Percentiles rank a stretch among this genome's conserved stretches.
phyloP scores from a whole-genome alignment of 2,888 invertebrate genomes.

The Caenorhabditis sp. region DNA sequence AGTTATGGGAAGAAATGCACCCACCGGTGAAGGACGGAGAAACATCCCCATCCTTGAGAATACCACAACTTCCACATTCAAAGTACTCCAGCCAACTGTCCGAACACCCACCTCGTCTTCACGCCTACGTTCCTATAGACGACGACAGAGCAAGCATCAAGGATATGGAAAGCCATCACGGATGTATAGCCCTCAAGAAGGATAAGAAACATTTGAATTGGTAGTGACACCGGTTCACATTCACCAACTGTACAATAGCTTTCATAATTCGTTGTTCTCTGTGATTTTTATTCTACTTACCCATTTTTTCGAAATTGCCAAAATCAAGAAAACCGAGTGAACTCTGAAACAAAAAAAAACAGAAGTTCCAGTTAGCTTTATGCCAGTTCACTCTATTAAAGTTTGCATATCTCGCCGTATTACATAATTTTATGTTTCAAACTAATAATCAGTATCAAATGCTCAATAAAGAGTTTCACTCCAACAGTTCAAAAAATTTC shows the following conservation, averaged over 20 bases:
- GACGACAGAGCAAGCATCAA: constrained; percentile 29
- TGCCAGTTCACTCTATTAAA: not conserved
- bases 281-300: constrained; percentile 28
- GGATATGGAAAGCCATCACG: constrained; percentile 59
- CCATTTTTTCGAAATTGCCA: not conserved
- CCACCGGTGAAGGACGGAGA: constrained; percentile 22
- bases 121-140: constrained; percentile 72
- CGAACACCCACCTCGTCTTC: constrained; percentile 73
- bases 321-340: not conserved
- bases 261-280: not conserved
- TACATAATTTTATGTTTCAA: not conserved
- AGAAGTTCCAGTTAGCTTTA: not conserved
- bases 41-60: constrained; percentile 14
- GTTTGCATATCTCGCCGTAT: not conserved
- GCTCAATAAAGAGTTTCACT: not conserved
- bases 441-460: constrained; percentile 4
- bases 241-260: not conserved
- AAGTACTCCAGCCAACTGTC: constrained; percentile 54
- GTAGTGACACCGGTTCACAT: constrained; percentile 9
- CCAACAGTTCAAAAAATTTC: not conserved
- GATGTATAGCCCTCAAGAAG: constrained; percentile 57
- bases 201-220: constrained; percentile 58
- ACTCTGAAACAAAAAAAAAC: not conserved
- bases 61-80: constrained; percentile 65
- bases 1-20: constrained; percentile 66